Evolutionary conservation across 2,113 vertebrate species (phyloP).

Genomic region (Siniperca chuatsi): DNA sequence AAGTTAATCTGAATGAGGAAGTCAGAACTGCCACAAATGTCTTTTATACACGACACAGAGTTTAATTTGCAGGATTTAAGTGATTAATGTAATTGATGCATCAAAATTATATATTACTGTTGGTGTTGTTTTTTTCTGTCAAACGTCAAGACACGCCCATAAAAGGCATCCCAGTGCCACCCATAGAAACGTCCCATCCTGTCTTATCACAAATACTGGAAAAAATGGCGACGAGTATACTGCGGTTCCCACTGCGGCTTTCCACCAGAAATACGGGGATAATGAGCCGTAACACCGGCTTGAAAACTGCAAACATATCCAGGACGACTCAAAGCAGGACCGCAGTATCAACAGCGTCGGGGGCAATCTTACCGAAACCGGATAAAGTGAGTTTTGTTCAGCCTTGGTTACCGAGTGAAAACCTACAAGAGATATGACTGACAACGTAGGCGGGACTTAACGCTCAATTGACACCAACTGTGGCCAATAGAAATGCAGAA

Average conservation of each 20-base stretch:
- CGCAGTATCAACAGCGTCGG: constrained; percentile 85
- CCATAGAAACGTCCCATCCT: constrained; percentile 11
- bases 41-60: background rate
- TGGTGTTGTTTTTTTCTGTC: background rate
- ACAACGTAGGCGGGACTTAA: constrained; percentile 31
- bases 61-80: background rate
- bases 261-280: constrained; percentile 43
- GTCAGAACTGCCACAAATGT: background rate
- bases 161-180: background rate
- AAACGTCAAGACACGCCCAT: constrained; percentile 20
- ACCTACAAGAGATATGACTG: background rate
- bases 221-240: constrained; percentile 73
- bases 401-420: background rate
- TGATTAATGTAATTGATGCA: background rate
- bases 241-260: constrained; percentile 65
- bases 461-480: background rate
- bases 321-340: constrained; percentile 75
- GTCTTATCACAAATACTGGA: background rate
- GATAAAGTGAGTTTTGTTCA: constrained; percentile 87
- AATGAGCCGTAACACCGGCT: constrained; percentile 41
- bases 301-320: constrained; percentile 53
- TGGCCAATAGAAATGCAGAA: constrained; percentile 39
- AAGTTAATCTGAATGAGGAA: background rate
- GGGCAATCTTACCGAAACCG: constrained; percentile 90
- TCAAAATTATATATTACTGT: background rate